Evolutionary conservation across 2,888 invertebrate genomes (phyloP), one percentile per base, ranked within the genome.

Genomic region (Stenurella melanura): DNA sequence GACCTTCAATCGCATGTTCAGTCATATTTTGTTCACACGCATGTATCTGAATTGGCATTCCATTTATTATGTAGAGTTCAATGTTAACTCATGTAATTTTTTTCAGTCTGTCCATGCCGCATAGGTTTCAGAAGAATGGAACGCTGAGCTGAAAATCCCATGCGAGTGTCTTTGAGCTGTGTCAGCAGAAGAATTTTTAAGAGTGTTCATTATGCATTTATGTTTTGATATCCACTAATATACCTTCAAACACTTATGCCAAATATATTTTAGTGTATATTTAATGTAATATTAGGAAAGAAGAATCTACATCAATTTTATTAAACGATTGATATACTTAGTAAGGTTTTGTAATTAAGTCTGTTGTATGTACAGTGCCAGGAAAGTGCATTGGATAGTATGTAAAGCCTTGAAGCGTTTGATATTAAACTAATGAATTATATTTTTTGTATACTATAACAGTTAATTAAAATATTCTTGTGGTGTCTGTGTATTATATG

Each of bases 71-170:
- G n/a, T n/a, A n/a, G n/a, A n/a, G n/a, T n/a, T n/a, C n/a, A n/a
- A n/a, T n/a, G n/a, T n/a, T n/a, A n/a, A n/a, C n/a, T n/a, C n/a
- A n/a, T n/a, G n/a, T n/a, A n/a, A n/a, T n/a, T 69, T 75, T 70
- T 83, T 83, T 73, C 78, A 83, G 83, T 83, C 83, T 58, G 82
- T 82, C 69, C 80, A 82, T 58, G 80, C 79, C 19, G 82, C 79
- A 73, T 82, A 80, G 82, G 54, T 5, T 26, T 54, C 75, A 21
- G 71, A 69, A 42, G 42, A 57, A 57, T 70, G 58, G 75, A 71
- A 56, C 19, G 11, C 58, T 3, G 63, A 66, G 17, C 12, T 63
- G 42, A 73, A 66, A 74, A 38, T 70, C 15, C 74, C 78, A 57
- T 76, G 77, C 63, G 72, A 78, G 61, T 79, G 76, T 73, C 75